These are phyloP conservation scores for Drosophila kokeensis DNA, from an alignment of 2,888 invertebrate species.

Conservation along the genomic window DNA sequence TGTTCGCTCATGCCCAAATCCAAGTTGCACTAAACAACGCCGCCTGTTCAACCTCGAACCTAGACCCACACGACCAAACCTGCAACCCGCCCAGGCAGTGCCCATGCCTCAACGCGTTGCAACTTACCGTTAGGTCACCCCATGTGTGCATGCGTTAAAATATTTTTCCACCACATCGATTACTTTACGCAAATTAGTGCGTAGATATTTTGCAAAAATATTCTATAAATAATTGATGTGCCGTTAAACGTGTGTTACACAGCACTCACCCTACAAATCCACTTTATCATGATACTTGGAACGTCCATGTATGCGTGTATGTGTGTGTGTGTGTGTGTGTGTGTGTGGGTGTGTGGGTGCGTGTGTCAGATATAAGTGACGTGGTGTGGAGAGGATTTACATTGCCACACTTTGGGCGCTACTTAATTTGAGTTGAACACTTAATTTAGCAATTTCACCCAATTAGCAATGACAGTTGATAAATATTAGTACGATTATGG, in stretches of 20 bases:
- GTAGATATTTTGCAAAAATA: constrained; percentile 82
- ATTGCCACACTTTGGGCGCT: constrained; percentile 42
- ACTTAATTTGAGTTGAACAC: constrained; percentile 67
- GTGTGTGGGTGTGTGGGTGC: neutral
- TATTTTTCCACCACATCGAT: constrained; percentile 79
- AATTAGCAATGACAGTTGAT: constrained; percentile 60
- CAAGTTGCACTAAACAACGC: constrained; percentile 11
- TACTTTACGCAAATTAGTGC: constrained; percentile 82
- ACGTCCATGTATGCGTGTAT: neutral
- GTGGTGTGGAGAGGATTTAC: constrained; percentile 18
- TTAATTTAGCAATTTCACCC: constrained; percentile 70
- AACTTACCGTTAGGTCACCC: constrained; percentile 37
- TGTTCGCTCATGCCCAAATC: constrained; percentile 36
- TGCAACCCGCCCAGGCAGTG: neutral
- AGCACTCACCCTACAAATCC: constrained; percentile 8
- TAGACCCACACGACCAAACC: neutral
- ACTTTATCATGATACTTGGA: constrained; percentile 2
- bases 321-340: neutral
- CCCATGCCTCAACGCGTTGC: constrained; percentile 12
- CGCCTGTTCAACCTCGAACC: neutral
- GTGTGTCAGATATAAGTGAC: constrained; percentile 3
- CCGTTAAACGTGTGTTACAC: constrained; percentile 52
- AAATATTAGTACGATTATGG: constrained; percentile 18
- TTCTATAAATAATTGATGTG: constrained; percentile 79
- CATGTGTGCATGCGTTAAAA: constrained; percentile 78